These are phyloP conservation scores for Metellina segmentata DNA, from an alignment of 2,888 invertebrate genomes.

Conservation along the genomic window DNA sequence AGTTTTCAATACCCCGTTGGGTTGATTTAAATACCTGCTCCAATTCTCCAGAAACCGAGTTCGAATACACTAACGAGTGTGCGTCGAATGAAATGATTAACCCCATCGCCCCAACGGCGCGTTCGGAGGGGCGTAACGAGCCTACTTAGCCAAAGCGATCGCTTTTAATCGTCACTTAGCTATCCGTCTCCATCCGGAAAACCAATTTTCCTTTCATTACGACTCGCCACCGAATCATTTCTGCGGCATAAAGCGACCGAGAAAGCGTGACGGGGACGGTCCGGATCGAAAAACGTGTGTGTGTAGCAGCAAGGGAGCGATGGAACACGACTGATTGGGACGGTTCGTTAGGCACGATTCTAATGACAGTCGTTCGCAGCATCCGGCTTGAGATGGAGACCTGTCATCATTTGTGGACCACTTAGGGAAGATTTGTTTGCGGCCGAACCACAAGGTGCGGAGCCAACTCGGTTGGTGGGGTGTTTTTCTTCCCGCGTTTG, in stretches of 20 bases:
- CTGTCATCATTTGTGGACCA: slow-evolving; percentile 34
- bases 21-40: too few relatives aligned
- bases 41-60: too few relatives aligned
- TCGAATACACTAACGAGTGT: too few relatives aligned
- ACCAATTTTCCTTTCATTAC: slow-evolving; percentile 42
- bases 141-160: neutral
- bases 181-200: neutral
- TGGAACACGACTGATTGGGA: slow-evolving; percentile 48
- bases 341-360: slow-evolving; percentile 53
- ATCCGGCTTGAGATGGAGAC: slow-evolving; percentile 2
- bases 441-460: neutral
- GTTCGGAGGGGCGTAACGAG: too few relatives aligned
- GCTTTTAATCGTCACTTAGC: neutral
- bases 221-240: slow-evolving; percentile 14
- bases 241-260: neutral
- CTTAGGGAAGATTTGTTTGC: slow-evolving; percentile 30
- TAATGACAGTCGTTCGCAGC: slow-evolving; percentile 27
- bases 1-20: too few relatives aligned
- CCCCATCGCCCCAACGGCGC: too few relatives aligned
- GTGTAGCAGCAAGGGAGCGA: neutral
- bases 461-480: neutral
- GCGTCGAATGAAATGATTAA: too few relatives aligned
- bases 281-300: too few relatives aligned
- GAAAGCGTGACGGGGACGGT: slow-evolving; percentile 36
- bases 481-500: neutral